phyloP scores from a whole-genome alignment of 2,888 invertebrate genomes.

The Gisinianus flammeolus region DNA sequence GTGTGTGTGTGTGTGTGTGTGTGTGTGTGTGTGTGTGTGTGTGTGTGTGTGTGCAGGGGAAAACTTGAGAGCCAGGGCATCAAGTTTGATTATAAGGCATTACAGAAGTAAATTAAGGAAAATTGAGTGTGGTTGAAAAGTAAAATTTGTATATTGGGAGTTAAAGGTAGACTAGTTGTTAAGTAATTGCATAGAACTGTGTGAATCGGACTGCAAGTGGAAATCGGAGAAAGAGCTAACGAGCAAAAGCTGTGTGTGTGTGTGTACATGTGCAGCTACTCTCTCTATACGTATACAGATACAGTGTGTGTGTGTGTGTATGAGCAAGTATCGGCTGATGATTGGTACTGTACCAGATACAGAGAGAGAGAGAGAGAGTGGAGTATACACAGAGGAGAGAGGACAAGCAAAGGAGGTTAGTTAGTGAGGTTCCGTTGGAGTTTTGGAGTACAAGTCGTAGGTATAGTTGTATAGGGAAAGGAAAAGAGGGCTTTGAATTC shows the following conservation, averaged over 20 bases:
- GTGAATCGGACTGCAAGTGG: conserved; percentile 11
- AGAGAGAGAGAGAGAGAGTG: background rate
- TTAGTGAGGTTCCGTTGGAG: conserved; percentile 15
- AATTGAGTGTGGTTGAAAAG: conserved; percentile 24
- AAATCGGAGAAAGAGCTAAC: conserved; percentile 20
- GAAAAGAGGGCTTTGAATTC: conserved; percentile 14
- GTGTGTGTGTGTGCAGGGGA: too few species aligned
- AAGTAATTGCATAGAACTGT: conserved; percentile 10
- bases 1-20: too few species aligned
- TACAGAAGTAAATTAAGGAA: conserved; percentile 23
- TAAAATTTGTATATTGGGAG: background rate
- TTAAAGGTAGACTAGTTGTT: background rate
- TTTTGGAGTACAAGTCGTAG: background rate
- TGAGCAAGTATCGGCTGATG: background rate
- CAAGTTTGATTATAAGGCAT: too few species aligned
- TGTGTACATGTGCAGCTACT: background rate
- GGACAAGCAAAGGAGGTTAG: conserved; percentile 18
- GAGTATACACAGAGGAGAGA: background rate
- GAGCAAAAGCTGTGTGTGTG: background rate
- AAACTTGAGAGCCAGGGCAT: too few species aligned
- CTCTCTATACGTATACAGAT: too few species aligned
- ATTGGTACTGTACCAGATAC: background rate
- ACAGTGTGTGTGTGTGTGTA: too few species aligned
- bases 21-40: too few species aligned
- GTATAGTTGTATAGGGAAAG: background rate